Evolutionary conservation across 2,888 invertebrate species (phyloP).

Genomic region (Sinodicranocentrus sp.): DNA sequence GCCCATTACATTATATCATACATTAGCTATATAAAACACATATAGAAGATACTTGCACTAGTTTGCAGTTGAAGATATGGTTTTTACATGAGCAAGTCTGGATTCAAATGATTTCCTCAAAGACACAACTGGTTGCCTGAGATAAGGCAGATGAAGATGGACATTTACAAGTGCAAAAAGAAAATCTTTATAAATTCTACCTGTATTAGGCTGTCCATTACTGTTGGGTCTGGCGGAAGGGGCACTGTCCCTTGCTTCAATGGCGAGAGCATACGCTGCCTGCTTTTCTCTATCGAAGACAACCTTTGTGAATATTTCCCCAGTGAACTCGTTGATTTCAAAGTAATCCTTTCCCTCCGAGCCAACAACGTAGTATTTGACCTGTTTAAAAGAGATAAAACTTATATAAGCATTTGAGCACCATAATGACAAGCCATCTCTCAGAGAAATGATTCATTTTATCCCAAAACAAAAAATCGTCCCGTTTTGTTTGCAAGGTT

Average conservation of each 20-base stretch:
- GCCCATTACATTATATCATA: too few relatives aligned
- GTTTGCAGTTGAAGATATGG: too few relatives aligned
- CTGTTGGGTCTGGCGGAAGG: constrained; percentile 97
- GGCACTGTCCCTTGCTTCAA: constrained; percentile 97
- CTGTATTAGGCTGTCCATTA: constrained; percentile 96
- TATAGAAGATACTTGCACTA: too few relatives aligned
- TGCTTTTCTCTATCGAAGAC: constrained; percentile 99
- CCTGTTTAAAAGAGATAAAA: constrained; percentile 81
- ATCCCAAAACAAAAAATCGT: too few relatives aligned
- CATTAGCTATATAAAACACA: too few relatives aligned
- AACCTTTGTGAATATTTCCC: constrained; percentile 96
- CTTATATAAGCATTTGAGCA: neutral
- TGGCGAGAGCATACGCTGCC: constrained; percentile 97
- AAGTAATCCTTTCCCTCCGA: constrained; percentile 97
- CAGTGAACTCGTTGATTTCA: constrained; percentile 96
- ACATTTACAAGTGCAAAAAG: constrained; percentile 40
- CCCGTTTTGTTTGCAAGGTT: too few relatives aligned
- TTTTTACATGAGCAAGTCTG: too few relatives aligned
- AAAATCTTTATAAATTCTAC: constrained; percentile 80
- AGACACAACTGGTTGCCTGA: constrained; percentile 31
- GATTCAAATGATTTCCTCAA: neutral
- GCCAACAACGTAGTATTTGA: constrained; percentile 95
- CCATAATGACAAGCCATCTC: too few relatives aligned
- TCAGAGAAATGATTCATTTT: too few relatives aligned
- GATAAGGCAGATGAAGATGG: constrained; percentile 34